phyloP scores from a whole-genome alignment of 1,140 invertebrate genomes.

The Calliopsis andreniformis region DNA sequence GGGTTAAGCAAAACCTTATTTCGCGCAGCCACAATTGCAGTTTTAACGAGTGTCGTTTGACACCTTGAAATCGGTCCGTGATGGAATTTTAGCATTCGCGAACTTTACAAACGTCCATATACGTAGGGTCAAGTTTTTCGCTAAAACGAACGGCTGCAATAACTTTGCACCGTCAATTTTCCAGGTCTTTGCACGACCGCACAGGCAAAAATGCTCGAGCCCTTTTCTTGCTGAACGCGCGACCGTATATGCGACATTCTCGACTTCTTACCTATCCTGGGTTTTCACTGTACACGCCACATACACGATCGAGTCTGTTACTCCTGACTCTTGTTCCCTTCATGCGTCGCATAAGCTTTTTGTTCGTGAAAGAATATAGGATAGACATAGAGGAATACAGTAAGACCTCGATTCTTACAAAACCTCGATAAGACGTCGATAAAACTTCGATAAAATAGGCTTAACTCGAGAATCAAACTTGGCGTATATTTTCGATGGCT shows the following conservation, averaged over 20 bases:
- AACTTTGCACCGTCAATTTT: constrained; percentile 44
- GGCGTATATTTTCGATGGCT: too few species aligned
- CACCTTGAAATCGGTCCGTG: constrained; percentile 57
- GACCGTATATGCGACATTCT: constrained; percentile 25
- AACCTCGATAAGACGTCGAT: too few species aligned
- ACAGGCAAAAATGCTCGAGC: not conserved
- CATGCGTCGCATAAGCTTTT: not conserved
- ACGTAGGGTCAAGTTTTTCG: constrained; percentile 45
- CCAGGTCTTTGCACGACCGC: constrained; percentile 23
- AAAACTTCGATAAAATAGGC: too few species aligned
- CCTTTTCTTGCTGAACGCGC: constrained; percentile 7
- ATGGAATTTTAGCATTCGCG: constrained; percentile 48
- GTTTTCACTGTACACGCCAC: constrained; percentile 1
- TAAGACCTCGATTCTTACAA: too few species aligned
- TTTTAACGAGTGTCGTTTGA: constrained; percentile 51
- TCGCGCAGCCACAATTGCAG: not conserved
- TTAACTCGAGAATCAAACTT: too few species aligned
- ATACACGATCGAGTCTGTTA: not conserved
- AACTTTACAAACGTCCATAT: constrained; percentile 50
- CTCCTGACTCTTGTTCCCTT: not conserved
- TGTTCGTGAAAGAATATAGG: too few species aligned
- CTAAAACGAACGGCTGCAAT: constrained; percentile 9
- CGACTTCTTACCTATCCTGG: constrained; percentile 6
- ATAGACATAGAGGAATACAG: too few species aligned
- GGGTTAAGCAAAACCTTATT: constrained; percentile 4